Base-by-base conservation (phyloP, 2,888 invertebrate species). In the Eurois occulta region DNA sequence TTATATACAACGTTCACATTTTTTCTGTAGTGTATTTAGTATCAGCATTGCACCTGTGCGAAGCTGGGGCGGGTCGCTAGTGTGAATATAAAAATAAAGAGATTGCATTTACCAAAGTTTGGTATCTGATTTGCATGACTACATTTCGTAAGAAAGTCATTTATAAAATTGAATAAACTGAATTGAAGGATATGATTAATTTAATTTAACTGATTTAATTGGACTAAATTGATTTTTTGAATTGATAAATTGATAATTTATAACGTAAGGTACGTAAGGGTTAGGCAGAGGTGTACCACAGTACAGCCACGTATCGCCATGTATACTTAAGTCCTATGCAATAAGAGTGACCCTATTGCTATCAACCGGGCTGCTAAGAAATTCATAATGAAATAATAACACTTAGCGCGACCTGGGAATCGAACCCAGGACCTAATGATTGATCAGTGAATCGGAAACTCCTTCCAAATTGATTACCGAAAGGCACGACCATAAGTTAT, bases 401-500 rank as follows among this genome's bases (percentile, higher is more conserved):
- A 10, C 21, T 18, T 18, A 32, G 8, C 28, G 2, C 2, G 16
- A 7, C 16, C 1, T 58, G 8, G 1, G 5, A 62, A 35, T 62
- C 10, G 4, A 60, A 60, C 10, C 32, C 21, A 21, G 21, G 8
- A 8, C 10, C 60, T 24, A 11, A 64, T 38, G 35, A 62, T 10
- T 10, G 32, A 32, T 60, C 60, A 21, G 21, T 62, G 62, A 62
- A 38, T 64, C 24, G 13, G 35, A 64, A 38, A 2, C 35, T 64
- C 35, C 24, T 64, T 8, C 46, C 3, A 2, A 72, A 48, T 38
- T 70, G 35, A 38, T 32, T 21, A 46, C 16, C 28, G 10, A 18
- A 72, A 18, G 24, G 24, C 72, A 11, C 3, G 18, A 52, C 28
- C 13, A 60, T 62, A 72, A 81, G 69, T 72, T 66, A 2, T 35